Base-by-base conservation (phyloP, 1,140 invertebrate genomes). In the Halotydeus destructor region DNA sequence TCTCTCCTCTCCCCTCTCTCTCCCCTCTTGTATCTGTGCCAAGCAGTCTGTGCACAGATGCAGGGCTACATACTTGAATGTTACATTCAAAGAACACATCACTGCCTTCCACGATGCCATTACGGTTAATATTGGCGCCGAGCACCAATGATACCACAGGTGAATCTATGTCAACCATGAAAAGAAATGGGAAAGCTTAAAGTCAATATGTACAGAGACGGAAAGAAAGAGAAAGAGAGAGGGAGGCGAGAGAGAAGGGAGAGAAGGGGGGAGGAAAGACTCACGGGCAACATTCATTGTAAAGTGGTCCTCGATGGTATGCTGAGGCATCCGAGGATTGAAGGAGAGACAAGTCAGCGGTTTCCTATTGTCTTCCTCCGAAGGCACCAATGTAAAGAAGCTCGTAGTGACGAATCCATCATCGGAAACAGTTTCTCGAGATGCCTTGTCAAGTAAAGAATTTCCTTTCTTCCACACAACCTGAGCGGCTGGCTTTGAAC, bases 81-180 rank as follows among this genome's bases (percentile, higher is more conserved):
- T 76, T 78, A 60, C 81, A 85, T 60, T 85, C 81, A 52, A 86
- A 78, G 59, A 83, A 85, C 34, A 86, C 79, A 60, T 85, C 81
- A 33, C 77, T 76, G 8, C 78, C 78, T 52, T 67, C 64, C 46
- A 63, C 59, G 38, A 67, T 86, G 62, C 83, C 79, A 47, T 78
- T 71, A 12, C 78, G 75, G 51, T 80, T 77, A 41, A 86, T 62
- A 38, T 48, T 52, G 6, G 50, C 44, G 12, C 53, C 53, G 12
- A 54, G 37, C 6, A 43, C 43, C 9, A 54, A 27, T 32, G 45
- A 48, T 8, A 52, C 21, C 24, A 51, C 45, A 11, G 53, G 53
- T n/a, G 45, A 38, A 40, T 54, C 53, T 54, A 19, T 23, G 33
- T 4, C 16, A 38, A 8, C 19, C 8, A 35, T 8, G 21, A 9